Evolutionary conservation across 2,113 vertebrate species (phyloP), one percentile per base, ranked within the genome.

Genomic region (Actenoides hombroni): DNA sequence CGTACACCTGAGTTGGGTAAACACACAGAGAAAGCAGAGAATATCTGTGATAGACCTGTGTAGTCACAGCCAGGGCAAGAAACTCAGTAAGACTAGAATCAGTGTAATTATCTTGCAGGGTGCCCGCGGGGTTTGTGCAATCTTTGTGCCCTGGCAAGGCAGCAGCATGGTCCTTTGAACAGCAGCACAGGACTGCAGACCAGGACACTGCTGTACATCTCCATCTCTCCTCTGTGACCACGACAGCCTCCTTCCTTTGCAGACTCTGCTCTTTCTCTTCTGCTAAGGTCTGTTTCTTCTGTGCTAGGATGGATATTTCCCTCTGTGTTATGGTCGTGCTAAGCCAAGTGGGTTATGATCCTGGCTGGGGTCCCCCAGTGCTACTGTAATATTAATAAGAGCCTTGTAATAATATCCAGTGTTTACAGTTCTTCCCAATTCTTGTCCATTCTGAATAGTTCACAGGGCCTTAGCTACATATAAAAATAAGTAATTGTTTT

Each of bases 401-500:
- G 18, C 26, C 26, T 33, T 40, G 46, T 64, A 67, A 70, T 69
- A 74, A 54, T 17, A 83, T 42, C 76, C 70, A 53, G 53, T 76
- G 63, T 53, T 83, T 80, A 25, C 44, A 67, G 44, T 35, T 80
- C 82, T 73, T 76, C 28, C 48, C 67, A 73, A 44, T 88, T 88
- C 57, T 3, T 46, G 57, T 56, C 84, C 79, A 11, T 49, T 90
- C 42, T 14, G 63, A 83, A 71, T 13, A 80, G 49, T 40, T 88
- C 79, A 76, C 21, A 20, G 67, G 70, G 67, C 49, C 37, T 65
- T 24, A 46, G 40, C 82, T 94, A 83, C 46, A 8, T 65, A 75
- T 69, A 79, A 95, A 94, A 92, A 71, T 74, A 78, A 85, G 78
- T 73, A 95, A 94, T 94, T 96, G 73, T 80, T 93, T 90, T 93